Percentiles rank a stretch among this genome's conserved stretches.
Conservation (phyloP, 2,113 vertebrate species). For the Toxostoma redivivum region DNA sequence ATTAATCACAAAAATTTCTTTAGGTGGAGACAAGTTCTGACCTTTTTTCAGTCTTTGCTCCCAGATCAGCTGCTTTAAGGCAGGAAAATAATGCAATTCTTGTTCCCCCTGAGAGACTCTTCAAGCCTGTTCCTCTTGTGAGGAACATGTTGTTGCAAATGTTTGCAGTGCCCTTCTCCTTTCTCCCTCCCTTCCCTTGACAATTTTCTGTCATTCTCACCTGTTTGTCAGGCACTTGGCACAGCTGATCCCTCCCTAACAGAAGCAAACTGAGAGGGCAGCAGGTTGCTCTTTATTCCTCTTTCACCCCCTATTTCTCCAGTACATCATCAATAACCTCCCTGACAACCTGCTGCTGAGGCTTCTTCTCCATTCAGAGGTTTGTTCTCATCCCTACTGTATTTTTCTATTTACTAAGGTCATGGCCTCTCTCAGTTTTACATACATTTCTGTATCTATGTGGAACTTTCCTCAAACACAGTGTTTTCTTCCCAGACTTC, state of each 20-base stretch:
- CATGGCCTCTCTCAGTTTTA: neutral
- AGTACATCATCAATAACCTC: neutral
- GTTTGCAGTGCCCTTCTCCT: neutral
- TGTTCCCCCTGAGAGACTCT: neutral
- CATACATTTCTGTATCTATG: neutral
- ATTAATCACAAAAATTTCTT: neutral
- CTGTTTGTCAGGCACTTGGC: neutral
- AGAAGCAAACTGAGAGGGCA: neutral
- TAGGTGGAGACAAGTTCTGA: neutral
- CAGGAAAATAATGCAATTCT: neutral
- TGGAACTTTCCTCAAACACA: neutral
- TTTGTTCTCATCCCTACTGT: neutral
- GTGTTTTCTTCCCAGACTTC: neutral
- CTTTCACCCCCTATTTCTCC: neutral
- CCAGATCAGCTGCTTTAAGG: neutral
- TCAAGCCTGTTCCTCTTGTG: neutral
- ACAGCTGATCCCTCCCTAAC: neutral
- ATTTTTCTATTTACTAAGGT: neutral
- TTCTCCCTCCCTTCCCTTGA: neutral
- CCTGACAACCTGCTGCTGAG: neutral
- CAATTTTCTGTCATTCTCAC: neutral
- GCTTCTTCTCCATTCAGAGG: neutral
- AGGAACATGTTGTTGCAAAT: neutral
- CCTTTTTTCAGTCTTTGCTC: neutral
- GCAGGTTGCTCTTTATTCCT: neutral